Percentiles rank a stretch among this genome's conserved stretches.
These are phyloP conservation scores for Emydoidea blandingii DNA, from an alignment of 2,797 vertebrate genomes.

Conservation along the genomic window DNA sequence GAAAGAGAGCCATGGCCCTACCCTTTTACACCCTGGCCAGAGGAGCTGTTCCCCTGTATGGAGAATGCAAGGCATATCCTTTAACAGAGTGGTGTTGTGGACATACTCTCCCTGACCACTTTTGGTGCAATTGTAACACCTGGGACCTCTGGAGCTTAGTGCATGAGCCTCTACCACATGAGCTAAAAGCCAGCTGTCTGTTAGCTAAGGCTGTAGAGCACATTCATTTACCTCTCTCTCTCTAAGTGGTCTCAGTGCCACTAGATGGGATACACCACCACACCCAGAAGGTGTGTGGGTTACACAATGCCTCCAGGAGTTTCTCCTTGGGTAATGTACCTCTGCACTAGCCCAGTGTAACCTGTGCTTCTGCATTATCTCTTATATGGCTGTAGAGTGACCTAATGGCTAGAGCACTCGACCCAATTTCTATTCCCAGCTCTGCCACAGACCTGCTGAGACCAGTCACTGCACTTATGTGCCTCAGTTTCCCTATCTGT, in stretches of 20 bases:
- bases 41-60: background rate
- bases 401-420: background rate
- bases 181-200: too few species aligned
- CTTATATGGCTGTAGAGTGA: background rate
- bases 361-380: background rate
- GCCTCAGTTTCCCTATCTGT: background rate
- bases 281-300: too few species aligned
- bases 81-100: background rate
- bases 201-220: too few species aligned
- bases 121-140: background rate
- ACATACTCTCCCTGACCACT: background rate
- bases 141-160: too few species aligned
- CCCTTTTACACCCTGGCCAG: background rate
- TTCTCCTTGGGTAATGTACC: background rate
- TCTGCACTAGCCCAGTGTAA: background rate
- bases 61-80: background rate
- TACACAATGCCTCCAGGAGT: background rate
- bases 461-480: background rate
- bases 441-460: background rate
- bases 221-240: too few species aligned
- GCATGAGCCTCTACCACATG: too few species aligned
- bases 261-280: too few species aligned
- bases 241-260: too few species aligned
- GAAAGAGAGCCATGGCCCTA: background rate
- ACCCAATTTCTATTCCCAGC: background rate